These are phyloP conservation scores for Hystrix brachyura DNA, from an alignment of 2,113 vertebrate species.

Conservation along the genomic window DNA sequence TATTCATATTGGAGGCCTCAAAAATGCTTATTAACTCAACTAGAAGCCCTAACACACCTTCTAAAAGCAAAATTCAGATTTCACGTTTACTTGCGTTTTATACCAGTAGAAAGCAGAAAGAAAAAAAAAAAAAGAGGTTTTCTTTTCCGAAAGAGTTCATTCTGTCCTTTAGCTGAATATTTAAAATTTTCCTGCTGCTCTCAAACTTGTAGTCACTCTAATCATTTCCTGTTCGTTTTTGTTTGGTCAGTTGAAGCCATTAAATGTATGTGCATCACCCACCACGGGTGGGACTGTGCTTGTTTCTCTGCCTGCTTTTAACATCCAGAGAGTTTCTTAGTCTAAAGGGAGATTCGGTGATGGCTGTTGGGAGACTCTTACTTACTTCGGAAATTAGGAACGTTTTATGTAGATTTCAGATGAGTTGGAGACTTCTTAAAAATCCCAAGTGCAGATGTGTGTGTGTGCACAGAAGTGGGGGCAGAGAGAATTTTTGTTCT, in stretches of 20 bases:
- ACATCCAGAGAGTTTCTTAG: background rate
- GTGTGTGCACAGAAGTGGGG: background rate
- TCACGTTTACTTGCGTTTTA: constrained; percentile 13
- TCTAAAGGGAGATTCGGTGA: background rate
- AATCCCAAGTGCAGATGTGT: constrained; percentile 24
- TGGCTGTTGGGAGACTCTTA: background rate
- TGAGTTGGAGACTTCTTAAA: constrained; percentile 14
- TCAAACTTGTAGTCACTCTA: background rate
- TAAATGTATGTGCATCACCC: accelerated
- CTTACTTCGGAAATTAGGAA: background rate
- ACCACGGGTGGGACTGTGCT: background rate
- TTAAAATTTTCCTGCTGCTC: background rate
- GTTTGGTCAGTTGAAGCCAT: background rate
- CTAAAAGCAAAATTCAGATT: constrained; percentile 37
- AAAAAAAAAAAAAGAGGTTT: background rate
- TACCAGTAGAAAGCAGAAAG: background rate
- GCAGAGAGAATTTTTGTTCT: background rate
- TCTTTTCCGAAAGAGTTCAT: background rate
- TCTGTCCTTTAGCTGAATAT: constrained; percentile 27
- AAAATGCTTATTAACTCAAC: constrained; percentile 18
- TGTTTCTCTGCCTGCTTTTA: background rate
- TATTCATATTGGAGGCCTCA: background rate
- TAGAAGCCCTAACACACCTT: background rate
- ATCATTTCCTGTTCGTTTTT: background rate
- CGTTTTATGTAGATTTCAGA: background rate